Conservation (phyloP, 2,797 vertebrate genomes). For the Gymnopithys bicolor region DNA sequence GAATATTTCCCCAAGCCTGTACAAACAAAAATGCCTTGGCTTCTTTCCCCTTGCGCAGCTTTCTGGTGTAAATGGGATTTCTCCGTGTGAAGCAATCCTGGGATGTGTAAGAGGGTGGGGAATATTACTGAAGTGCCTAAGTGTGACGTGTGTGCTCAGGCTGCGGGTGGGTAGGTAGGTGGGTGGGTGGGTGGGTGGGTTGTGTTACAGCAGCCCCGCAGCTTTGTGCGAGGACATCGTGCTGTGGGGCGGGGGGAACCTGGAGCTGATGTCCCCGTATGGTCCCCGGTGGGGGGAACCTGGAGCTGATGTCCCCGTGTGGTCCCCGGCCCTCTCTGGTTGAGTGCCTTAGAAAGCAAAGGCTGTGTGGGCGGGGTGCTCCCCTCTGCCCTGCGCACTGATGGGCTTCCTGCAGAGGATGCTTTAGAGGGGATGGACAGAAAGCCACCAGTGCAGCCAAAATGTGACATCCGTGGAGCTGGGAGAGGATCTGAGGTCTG, state of each 20-base stretch:
- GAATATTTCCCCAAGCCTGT: slow-evolving; percentile 30
- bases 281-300: background rate
- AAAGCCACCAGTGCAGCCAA: background rate
- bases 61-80: slow-evolving; percentile 28
- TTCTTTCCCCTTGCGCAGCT: background rate
- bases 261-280: background rate
- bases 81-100: slow-evolving; percentile 16
- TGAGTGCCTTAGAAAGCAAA: background rate
- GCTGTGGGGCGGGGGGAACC: rapidly evolving
- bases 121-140: background rate
- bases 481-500: background rate
- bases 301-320: rapidly evolving
- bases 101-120: slow-evolving; percentile 62
- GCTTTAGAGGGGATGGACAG: background rate
- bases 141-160: background rate
- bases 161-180: slow-evolving; percentile 39
- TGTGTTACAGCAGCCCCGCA: background rate
- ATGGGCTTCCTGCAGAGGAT: background rate
- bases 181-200: slow-evolving; percentile 52
- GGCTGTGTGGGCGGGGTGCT: background rate
- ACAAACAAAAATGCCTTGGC: slow-evolving; percentile 60
- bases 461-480: background rate
- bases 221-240: background rate
- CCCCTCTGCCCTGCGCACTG: background rate
- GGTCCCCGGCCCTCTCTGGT: background rate